Evolutionary conservation across 2,888 invertebrate species (phyloP).

Genomic region (Machimus rusticus): DNA sequence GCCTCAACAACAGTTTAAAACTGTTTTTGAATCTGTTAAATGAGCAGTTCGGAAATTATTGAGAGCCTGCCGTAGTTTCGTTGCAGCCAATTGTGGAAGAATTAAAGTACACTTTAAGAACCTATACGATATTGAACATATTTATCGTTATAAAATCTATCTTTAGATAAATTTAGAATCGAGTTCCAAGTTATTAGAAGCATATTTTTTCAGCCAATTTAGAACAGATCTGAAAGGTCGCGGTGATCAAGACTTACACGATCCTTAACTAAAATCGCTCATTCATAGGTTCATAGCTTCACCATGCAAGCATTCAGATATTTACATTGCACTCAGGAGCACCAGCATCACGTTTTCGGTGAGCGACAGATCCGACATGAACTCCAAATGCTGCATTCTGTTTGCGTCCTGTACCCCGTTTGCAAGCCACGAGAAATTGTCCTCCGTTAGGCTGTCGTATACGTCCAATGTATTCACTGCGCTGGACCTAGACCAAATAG

Average conservation of each 20-base stretch:
- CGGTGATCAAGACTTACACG: neutral
- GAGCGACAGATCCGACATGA: slow-evolving; percentile 60
- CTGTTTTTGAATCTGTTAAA: too few species aligned
- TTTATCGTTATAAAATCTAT: too few species aligned
- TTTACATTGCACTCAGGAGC: slow-evolving; percentile 61
- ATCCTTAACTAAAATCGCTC: neutral
- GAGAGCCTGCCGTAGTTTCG: too few species aligned
- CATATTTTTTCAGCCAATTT: too few species aligned
- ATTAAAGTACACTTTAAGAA: too few species aligned
- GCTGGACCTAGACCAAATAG: neutral
- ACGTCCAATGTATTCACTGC: slow-evolving; percentile 53
- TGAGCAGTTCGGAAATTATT: too few species aligned
- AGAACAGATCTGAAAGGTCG: neutral
- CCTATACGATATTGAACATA: too few species aligned
- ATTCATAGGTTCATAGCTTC: neutral
- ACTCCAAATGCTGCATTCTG: slow-evolving; percentile 60
- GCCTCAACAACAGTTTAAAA: too few species aligned
- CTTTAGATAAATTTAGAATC: too few species aligned
- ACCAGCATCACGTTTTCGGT: slow-evolving; percentile 62
- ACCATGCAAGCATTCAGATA: neutral
- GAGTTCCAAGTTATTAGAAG: too few species aligned
- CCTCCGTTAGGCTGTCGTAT: slow-evolving; percentile 58
- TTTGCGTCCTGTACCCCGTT: slow-evolving; percentile 59
- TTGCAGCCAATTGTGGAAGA: too few species aligned
- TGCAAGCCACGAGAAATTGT: slow-evolving; percentile 59